Percentiles rank a stretch among this genome's conserved stretches.
Conservation (phyloP, 2,888 invertebrate species). For the Bruchidius siliquastri region DNA sequence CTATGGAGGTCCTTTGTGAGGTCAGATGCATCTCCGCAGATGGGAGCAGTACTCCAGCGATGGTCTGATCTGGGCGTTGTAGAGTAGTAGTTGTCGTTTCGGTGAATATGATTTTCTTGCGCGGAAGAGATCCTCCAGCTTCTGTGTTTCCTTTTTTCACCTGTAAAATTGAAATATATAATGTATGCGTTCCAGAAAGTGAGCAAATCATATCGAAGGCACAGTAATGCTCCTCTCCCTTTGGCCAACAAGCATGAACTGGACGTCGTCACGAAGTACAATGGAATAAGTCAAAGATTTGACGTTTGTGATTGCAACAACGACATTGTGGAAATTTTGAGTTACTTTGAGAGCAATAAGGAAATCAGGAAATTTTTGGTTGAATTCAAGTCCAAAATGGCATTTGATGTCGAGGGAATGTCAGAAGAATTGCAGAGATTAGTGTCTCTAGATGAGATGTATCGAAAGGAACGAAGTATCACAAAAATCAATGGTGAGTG, state of each 20-base stretch:
- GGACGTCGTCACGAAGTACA: conserved; percentile 23
- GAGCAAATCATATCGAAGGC: conserved; percentile 37
- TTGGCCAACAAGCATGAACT: conserved; percentile 32
- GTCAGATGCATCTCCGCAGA: no score
- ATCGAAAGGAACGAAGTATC: conserved; percentile 6
- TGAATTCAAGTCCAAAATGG: conserved; percentile 27
- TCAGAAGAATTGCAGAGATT: conserved; percentile 20
- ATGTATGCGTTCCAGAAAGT: conserved; percentile 33
- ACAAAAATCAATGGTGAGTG: neutral
- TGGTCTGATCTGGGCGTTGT: no score
- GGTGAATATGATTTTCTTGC: no score
- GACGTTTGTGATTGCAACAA: conserved; percentile 27
- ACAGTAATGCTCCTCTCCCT: conserved; percentile 35
- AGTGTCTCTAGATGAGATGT: conserved; percentile 12
- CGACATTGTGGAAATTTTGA: conserved; percentile 19
- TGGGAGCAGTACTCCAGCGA: no score
- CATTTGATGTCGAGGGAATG: conserved; percentile 23
- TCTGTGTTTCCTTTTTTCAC: no score
- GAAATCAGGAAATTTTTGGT: conserved; percentile 23
- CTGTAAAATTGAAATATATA: no score
- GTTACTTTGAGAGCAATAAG: conserved; percentile 17
- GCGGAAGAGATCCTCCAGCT: no score
- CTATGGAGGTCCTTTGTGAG: no score
- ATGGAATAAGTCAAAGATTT: conserved; percentile 24
- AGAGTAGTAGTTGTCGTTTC: no score